phyloP scores from a whole-genome alignment of 2,113 vertebrate genomes.

The Ctenomys sociabilis region DNA sequence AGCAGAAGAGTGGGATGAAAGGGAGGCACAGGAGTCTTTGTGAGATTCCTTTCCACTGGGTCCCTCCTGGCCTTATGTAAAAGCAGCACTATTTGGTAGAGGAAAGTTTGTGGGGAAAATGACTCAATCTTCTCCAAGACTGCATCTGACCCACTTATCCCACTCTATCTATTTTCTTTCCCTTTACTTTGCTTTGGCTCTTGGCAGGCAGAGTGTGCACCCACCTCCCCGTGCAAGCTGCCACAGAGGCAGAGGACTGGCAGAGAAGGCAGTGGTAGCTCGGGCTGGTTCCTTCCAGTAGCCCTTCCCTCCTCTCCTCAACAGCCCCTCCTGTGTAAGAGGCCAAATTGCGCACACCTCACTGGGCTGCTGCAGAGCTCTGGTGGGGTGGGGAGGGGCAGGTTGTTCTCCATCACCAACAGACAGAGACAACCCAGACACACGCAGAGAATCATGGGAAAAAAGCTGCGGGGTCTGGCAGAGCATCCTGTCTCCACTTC shows the following conservation, averaged over 20 bases:
- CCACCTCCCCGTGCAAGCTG: background rate
- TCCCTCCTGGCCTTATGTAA: background rate
- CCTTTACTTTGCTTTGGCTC: background rate
- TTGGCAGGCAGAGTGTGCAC: background rate
- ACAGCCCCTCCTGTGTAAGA: background rate
- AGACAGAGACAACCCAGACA: background rate
- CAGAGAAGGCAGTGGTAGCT: background rate
- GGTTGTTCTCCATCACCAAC: background rate
- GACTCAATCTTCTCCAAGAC: background rate
- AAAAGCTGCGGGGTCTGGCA: background rate
- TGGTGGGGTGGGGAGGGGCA: background rate
- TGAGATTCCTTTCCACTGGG: background rate
- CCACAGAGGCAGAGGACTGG: accelerated
- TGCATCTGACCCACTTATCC: background rate
- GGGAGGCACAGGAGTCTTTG: background rate
- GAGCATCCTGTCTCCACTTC: background rate
- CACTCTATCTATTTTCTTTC: background rate
- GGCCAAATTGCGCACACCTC: too few relatives aligned
- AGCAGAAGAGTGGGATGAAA: background rate
- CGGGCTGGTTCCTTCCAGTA: background rate
- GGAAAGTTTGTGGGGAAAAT: background rate
- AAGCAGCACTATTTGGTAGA: background rate
- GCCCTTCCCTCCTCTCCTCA: background rate
- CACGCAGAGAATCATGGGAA: too few relatives aligned
- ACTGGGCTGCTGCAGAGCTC: background rate